Evolutionary conservation across 2,888 invertebrate genomes (phyloP).

Genomic region (Teinopalpus imperialis): DNA sequence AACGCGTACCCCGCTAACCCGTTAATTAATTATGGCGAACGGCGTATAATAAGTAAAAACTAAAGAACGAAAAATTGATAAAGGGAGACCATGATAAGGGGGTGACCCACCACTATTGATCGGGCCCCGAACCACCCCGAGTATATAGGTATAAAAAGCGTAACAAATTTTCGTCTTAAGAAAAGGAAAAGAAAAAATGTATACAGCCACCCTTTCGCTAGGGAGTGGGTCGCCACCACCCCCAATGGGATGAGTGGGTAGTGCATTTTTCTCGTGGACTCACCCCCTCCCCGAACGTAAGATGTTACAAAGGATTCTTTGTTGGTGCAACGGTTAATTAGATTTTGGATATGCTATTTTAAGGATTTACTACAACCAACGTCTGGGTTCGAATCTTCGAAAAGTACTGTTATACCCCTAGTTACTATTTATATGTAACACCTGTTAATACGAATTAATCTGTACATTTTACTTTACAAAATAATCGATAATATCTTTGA

Average conservation of each 20-base stretch:
- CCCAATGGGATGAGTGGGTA: slow-evolving; percentile 39
- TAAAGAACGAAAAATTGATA: slow-evolving; percentile 79
- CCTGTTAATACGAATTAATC: too few relatives aligned
- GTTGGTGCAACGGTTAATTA: slow-evolving; percentile 55
- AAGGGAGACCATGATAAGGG: slow-evolving; percentile 68
- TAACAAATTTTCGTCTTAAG: slow-evolving; percentile 83
- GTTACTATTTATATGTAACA: too few relatives aligned
- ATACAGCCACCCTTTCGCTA: slow-evolving; percentile 66
- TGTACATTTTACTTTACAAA: too few relatives aligned
- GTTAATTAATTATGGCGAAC: slow-evolving; percentile 41
- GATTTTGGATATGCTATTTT: slow-evolving; percentile 43
- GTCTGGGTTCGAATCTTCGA: neutral
- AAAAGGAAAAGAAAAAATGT: slow-evolving; percentile 82
- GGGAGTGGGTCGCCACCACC: slow-evolving; percentile 41
- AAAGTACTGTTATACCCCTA: too few relatives aligned
- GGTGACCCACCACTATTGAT: slow-evolving; percentile 65
- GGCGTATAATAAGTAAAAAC: slow-evolving; percentile 62
- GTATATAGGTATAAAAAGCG: slow-evolving; percentile 80
- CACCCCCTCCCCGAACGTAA: slow-evolving; percentile 65
- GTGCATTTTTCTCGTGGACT: slow-evolving; percentile 72
- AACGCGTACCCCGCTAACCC: slow-evolving; percentile 26
- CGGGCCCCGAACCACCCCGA: slow-evolving; percentile 56
- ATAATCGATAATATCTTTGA: too few relatives aligned
- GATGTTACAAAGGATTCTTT: slow-evolving; percentile 78
- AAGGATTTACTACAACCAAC: slow-evolving; percentile 24